Base-by-base conservation (phyloP, 2,113 vertebrate genomes). In the Marcusenius ussheri region DNA sequence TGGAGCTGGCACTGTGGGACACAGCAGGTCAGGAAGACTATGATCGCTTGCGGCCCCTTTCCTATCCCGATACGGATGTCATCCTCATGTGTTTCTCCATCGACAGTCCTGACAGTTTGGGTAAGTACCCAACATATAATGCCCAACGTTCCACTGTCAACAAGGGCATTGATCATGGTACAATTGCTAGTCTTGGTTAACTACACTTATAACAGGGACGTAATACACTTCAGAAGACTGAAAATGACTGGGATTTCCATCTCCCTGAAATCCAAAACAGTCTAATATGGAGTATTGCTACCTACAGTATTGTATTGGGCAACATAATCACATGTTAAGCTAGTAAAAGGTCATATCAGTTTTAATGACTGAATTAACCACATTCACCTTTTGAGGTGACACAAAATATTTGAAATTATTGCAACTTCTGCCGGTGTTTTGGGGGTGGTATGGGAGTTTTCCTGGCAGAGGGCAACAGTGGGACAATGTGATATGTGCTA, bases 51-150 rank as follows among this genome's bases (percentile, higher is more conserved):
- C 96, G 98, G 92, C 98, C 98, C 8, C 97, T 99, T 84, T 99
- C 98, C 0, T 99, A 99, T 93, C 98, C 98, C 0, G 98, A 99
- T 95, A 99, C 98, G 0, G 98, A 99, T 0, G 98, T 99, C 89
- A 99, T 99, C 94, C 97, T 99, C 91, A 99, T 99, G 98, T 99
- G 98, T 93, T 99, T 99, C 91, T 99, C 98, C 80, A 97, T 99
- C 0, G 98, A 99, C 96, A 99, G 98, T 93, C 98, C 98, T 0
- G 98, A 99, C 89, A 99, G 98, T 93, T 96, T 99, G 74, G 98
- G 98, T 99, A 94, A 92, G 93, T 85, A n/a, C 66, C 8, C 1
- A 42, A n/a, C 19, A 1, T 27, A 46, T 19, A 0, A 45, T 42
- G 45, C 88, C 8, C 21, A 27, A 31, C 10, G 1, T 45, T 49